Evolutionary conservation across 2,888 invertebrate species (phyloP).

Genomic region (Drosophila mayaguana): DNA sequence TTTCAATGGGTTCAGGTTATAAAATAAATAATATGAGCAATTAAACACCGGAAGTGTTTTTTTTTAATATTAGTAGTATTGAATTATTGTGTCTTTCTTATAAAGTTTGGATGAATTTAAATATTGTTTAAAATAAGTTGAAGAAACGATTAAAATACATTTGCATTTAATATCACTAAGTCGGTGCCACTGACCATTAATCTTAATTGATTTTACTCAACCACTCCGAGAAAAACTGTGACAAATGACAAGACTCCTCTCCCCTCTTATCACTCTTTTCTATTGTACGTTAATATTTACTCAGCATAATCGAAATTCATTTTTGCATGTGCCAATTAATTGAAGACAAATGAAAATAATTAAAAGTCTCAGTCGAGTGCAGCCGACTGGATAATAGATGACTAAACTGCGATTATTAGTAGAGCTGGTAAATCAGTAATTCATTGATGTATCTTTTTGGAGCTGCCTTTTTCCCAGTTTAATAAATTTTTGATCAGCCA

Average conservation of each 20-base stretch:
- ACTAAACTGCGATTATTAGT: too few relatives aligned
- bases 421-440: too few relatives aligned
- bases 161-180: background rate
- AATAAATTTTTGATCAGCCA: too few relatives aligned
- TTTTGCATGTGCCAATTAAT: conserved; percentile 62
- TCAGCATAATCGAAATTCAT: conserved; percentile 45
- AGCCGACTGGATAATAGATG: background rate
- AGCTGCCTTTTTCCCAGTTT: too few relatives aligned
- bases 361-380: too few relatives aligned
- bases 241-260: background rate
- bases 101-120: background rate
- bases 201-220: background rate
- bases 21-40: too few relatives aligned
- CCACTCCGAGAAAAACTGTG: background rate
- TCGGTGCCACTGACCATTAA: background rate
- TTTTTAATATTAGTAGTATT: too few relatives aligned
- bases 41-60: too few relatives aligned
- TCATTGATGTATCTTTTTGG: too few relatives aligned
- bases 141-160: background rate
- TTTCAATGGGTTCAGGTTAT: too few relatives aligned
- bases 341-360: conserved; percentile 40
- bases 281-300: conserved; percentile 7
- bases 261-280: background rate
- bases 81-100: too few relatives aligned
- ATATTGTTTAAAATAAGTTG: background rate